Evolutionary conservation across 1,140 invertebrate genomes (phyloP).

Genomic region (Heliconius eleuchia): DNA sequence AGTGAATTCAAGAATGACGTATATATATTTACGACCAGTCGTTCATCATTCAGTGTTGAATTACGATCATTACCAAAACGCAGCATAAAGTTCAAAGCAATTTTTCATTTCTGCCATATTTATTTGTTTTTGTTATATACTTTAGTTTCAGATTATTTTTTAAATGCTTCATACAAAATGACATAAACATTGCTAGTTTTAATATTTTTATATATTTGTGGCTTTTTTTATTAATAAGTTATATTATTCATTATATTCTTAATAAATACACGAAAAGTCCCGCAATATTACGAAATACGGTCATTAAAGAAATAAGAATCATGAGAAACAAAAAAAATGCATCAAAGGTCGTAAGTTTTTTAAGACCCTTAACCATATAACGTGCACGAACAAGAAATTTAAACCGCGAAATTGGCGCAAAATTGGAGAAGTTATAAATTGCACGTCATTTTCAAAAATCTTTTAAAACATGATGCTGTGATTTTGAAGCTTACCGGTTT

Average conservation of each 20-base stretch:
- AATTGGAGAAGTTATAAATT: constrained; percentile 68
- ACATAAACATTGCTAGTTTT: no score
- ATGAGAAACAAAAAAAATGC: background rate
- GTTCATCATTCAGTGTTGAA: constrained; percentile 25
- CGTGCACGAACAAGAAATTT: constrained; percentile 18
- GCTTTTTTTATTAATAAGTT: no score
- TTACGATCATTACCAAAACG: constrained; percentile 27
- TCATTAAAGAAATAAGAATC: background rate
- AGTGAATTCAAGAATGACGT: constrained; percentile 21
- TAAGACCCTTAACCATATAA: constrained; percentile 5
- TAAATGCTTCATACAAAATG: no score
- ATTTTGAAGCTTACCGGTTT: constrained; percentile 28
- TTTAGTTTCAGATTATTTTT: no score
- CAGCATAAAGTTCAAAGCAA: background rate
- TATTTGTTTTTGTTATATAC: background rate
- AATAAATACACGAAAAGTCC: background rate
- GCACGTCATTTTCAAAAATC: constrained; percentile 55
- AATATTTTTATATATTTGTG: no score
- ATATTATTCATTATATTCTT: no score
- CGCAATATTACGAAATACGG: background rate
- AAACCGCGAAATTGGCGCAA: constrained; percentile 64
- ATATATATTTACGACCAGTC: constrained; percentile 24
- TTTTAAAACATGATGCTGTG: constrained; percentile 25
- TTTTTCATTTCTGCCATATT: constrained; percentile 1
- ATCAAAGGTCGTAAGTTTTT: background rate